phyloP scores from a whole-genome alignment of 1,140 invertebrate species.

The Liolophura sinensis region DNA sequence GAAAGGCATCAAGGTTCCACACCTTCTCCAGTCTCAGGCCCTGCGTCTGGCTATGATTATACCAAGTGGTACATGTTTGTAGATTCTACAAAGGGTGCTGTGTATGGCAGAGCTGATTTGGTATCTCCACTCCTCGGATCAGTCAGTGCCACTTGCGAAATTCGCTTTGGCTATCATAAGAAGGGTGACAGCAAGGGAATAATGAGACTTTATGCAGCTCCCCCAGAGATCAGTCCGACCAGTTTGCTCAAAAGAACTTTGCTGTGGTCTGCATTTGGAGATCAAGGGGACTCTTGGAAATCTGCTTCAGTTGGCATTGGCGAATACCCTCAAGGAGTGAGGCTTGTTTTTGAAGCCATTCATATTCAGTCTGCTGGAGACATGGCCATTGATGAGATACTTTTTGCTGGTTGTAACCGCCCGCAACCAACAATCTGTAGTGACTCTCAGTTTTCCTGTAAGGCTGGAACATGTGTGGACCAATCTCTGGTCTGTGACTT shows the following conservation, averaged over 20 bases:
- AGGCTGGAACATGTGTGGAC: constrained; percentile 35
- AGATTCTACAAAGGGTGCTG: constrained; percentile 33
- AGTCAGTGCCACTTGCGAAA: constrained; percentile 19
- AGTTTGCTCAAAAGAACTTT: constrained; percentile 11
- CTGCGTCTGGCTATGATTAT: constrained; percentile 24
- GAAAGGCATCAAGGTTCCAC: constrained; percentile 38
- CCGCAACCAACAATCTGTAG: constrained; percentile 10
- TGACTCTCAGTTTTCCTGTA: constrained; percentile 41
- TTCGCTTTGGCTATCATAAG: constrained; percentile 39
- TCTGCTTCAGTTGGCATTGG: constrained; percentile 35
- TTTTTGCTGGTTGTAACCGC: constrained; percentile 41
- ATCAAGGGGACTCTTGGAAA: constrained; percentile 39
- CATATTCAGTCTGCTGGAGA: constrained; percentile 30
- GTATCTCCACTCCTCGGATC: constrained; percentile 21
- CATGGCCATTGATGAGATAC: constrained; percentile 53
- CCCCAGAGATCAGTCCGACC: constrained; percentile 27
- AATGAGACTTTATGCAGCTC: constrained; percentile 28
- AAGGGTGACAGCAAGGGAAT: constrained; percentile 23
- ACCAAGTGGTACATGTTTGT: constrained; percentile 47
- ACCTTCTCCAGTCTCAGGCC: constrained; percentile 29
- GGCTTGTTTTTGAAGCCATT: constrained; percentile 34
- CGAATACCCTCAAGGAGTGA: constrained; percentile 21
- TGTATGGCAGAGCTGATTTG: constrained; percentile 31
- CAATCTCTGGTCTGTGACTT: constrained; percentile 34
- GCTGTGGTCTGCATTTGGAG: constrained; percentile 30